A percentile compares a stretch with the other conserved stretches of the same genome.
These are phyloP conservation scores for Thomomys bottae DNA, from an alignment of 2,113 vertebrate species.

Conservation along the genomic window DNA sequence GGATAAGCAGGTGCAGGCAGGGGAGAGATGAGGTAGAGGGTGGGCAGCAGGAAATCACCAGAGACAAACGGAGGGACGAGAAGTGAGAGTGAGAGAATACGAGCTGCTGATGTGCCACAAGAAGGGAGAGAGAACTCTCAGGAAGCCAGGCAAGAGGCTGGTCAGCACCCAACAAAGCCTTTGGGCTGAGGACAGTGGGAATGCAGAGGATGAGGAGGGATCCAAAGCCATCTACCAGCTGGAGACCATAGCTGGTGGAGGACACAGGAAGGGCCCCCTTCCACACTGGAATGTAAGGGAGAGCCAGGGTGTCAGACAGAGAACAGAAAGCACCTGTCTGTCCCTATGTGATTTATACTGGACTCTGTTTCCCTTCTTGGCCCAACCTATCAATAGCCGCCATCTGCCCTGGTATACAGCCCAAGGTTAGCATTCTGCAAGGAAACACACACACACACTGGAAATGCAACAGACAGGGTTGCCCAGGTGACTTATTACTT, in stretches of 20 bases:
- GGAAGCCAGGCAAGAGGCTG: background rate
- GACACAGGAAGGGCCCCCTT: background rate
- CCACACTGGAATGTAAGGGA: rapidly evolving
- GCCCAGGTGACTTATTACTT: conserved; percentile 71
- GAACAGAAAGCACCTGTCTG: background rate
- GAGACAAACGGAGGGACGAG: rapidly evolving
- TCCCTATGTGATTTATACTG: background rate
- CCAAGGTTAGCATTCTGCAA: conserved; percentile 24
- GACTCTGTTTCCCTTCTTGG: background rate
- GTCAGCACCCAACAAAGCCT: background rate
- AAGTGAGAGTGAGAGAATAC: background rate
- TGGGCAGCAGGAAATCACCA: background rate
- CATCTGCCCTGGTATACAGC: background rate
- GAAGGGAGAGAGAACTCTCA: too few relatives aligned
- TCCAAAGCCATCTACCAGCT: background rate
- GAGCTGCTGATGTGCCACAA: background rate
- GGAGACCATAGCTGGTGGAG: rapidly evolving
- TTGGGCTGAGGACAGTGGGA: rapidly evolving
- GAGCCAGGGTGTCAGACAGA: background rate
- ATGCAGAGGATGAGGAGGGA: background rate
- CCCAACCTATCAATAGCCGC: conserved; percentile 1
- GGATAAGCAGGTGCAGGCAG: background rate
- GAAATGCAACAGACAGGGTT: conserved; percentile 3
- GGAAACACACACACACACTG: background rate
- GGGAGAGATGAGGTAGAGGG: background rate